Evolutionary conservation across 2,113 vertebrate genomes (phyloP), one percentile per base, ranked within the genome.

Genomic region (Petroica traversi): DNA sequence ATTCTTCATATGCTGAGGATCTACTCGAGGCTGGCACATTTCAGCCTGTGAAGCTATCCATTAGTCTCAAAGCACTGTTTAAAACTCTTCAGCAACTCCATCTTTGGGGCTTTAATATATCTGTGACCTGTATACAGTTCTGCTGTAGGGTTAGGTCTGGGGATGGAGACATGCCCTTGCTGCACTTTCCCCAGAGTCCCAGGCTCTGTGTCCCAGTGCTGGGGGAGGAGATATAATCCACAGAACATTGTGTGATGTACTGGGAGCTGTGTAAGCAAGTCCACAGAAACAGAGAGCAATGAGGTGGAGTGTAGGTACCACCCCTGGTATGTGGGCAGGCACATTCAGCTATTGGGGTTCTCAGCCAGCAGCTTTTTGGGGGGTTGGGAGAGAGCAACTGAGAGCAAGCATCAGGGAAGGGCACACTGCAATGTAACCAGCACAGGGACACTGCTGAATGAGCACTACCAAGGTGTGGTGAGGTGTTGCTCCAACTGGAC

Each of bases 1-100:
- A 96, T 95, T 97, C 96, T 92, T 91, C 95, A 92, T 90, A 90
- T 63, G 77, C 89, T 58, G 92, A 89, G 81, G 62, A 82, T 85
- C 95, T 85, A 41, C 93, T 96, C 43, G 33, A 83, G 82, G 78
- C 71, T 94, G 92, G 54, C 89, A 95, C 81, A 85, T 94, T 93
- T 93, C 94, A 86, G 78, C 75, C 85, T 85, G 59, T 85, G 92
- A 96, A 94, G 59, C 48, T 92, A 88, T 80, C 92, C 85, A 93
- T 95, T 95, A 95, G 67, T 80, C 67, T 93, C 85, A 88, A 93
- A 92, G 51, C 0, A 0, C 79, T 87, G 26, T 84, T 94, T 96
- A 92, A 92, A 92, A 67, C 46, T 95, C 94, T 77, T 74, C 95
- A 92, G 81, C 51, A 93, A 77, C 82, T 91, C 82, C 78, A 77